Conservation (phyloP, 2,113 vertebrate genomes). For the Trachemys scripta region DNA sequence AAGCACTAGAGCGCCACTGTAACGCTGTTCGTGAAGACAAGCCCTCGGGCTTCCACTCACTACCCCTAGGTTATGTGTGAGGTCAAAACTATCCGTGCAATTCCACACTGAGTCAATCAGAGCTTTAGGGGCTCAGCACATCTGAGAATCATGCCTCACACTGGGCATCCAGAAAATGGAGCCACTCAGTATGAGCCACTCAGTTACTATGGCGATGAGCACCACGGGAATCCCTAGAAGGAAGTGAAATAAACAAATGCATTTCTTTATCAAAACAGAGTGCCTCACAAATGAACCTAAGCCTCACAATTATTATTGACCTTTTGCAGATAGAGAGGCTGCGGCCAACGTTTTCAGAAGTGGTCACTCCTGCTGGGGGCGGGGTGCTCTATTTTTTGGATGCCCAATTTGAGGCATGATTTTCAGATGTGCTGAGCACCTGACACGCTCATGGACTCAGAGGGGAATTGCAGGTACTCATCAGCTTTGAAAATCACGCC, state of each 20-base stretch:
- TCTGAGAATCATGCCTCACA: neutral
- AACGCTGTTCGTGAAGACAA: neutral
- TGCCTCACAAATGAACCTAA: neutral
- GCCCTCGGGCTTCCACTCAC: neutral
- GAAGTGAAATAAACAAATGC: neutral
- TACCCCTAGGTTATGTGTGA: accelerated
- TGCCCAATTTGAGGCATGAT: neutral
- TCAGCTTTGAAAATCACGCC: neutral
- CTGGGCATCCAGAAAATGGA: neutral
- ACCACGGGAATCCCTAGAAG: neutral
- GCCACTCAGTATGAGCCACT: neutral
- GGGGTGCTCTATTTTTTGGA: neutral
- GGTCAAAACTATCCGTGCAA: neutral
- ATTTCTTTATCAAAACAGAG: neutral
- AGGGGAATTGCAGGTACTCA: neutral
- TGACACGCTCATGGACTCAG: neutral
- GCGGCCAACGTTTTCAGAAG: neutral
- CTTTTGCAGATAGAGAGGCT: neutral
- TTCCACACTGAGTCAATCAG: neutral
- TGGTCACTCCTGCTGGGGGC: neutral
- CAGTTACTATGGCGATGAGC: neutral
- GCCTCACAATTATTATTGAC: neutral
- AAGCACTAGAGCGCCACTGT: neutral
- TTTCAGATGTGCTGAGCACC: neutral
- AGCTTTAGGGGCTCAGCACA: neutral